phyloP scores from a whole-genome alignment of 2,113 vertebrate species.

The Dinomys branickii region DNA sequence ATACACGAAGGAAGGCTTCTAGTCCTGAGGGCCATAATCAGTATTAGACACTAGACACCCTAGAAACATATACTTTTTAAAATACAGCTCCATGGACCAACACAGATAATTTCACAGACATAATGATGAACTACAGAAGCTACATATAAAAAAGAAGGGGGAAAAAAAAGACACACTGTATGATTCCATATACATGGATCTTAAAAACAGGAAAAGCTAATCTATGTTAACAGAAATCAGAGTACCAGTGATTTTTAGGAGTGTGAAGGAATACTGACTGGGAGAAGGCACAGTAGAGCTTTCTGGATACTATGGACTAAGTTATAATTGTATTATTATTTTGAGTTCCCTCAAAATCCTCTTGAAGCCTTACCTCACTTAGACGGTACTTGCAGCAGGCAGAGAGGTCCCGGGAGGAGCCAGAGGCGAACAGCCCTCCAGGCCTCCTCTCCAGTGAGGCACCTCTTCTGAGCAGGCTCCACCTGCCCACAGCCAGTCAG shows the following conservation, averaged over 20 bases:
- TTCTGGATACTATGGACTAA: neutral
- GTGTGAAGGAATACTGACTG: rapidly evolving
- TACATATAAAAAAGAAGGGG: neutral
- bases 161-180: neutral
- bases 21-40: neutral
- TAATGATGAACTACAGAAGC: neutral
- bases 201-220: conserved; percentile 44
- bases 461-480: neutral
- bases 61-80: neutral
- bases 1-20: neutral
- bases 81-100: neutral
- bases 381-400: neutral
- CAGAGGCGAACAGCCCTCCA: neutral
- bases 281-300: neutral
- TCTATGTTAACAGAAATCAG: neutral
- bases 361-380: neutral
- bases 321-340: too few relatives aligned
- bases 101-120: neutral
- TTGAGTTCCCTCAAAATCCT: neutral
- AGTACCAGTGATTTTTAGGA: neutral
- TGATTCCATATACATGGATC: neutral
- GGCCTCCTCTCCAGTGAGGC: neutral
- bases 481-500: neutral
- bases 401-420: neutral
- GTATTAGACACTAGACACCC: neutral